Evolutionary conservation across 2,113 vertebrate species (phyloP).

Genomic region (Alligator mississippiensis): DNA sequence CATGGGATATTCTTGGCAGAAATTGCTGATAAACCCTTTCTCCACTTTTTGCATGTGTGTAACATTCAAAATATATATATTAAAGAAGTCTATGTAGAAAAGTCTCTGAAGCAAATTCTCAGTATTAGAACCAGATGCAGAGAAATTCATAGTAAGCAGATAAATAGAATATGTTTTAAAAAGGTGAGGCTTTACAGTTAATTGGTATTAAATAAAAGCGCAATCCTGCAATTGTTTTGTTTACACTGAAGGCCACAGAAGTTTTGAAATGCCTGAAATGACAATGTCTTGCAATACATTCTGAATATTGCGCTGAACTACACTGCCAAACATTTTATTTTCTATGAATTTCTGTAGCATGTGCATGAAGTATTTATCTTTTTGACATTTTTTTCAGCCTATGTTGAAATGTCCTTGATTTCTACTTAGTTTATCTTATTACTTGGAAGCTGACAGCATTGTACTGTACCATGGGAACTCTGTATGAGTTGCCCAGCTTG

Average conservation of each 20-base stretch:
- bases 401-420: neutral
- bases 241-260: neutral
- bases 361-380: neutral
- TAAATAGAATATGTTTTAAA: neutral
- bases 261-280: neutral
- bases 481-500: neutral
- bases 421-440: neutral
- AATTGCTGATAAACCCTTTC: neutral
- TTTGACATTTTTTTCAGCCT: neutral
- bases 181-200: neutral
- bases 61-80: neutral
- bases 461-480: neutral
- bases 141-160: neutral
- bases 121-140: neutral
- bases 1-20: neutral
- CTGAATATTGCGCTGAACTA: neutral
- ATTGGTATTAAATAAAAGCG: neutral
- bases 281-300: neutral
- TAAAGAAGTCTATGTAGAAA: neutral
- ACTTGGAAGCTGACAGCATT: rapidly evolving
- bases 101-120: neutral
- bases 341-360: neutral
- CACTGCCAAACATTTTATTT: neutral
- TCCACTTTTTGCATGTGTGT: neutral
- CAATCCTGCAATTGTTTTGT: neutral